Evolutionary conservation across 2,888 invertebrate species (phyloP), one percentile per base, ranked within the genome.

Genomic region (Stramonita haemastoma): DNA sequence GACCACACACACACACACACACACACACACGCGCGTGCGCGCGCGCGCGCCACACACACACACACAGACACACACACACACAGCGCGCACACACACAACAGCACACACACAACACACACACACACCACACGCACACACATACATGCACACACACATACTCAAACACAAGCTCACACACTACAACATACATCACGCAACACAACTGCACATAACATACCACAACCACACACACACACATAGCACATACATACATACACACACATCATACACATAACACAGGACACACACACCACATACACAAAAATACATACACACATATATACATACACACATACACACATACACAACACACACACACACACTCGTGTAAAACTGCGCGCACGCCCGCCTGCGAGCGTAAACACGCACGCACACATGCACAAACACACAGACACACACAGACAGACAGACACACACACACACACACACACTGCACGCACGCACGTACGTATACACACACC

Each of bases 301-400:
- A 0, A 15, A 32, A 32, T 5, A 0, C 77, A 11, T 26, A 19
- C 77, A 32, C 32, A 19, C 84, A 84, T 56, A n/a, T 56, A 57
- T 29, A 57, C 84, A 84, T 29, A 84, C 84, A 84, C 4, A 84
- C 57, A 84, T 13, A 57, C 11, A 84, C 29, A n/a, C n/a, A 77
- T 6, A 77, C 32, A 77, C 8, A 29, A 4, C 1, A 77, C 32
- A 77, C 32, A 77, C 32, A 77, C 57, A 84, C 57, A 84, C 13
- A 84, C 29, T 56, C 56, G 56, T n/a, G 56, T n/a, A 84, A 13
- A 36, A 13, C 34, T 19, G 19, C 36, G 19, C 36, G 19, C 36
- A 36, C 36, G 19, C 36, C n/a, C 81, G 36, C 81, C 34, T 36
- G 22, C 81, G 36, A 36, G 26, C 46, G 26, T 46, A 83, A 8